Conservation (phyloP, 2,797 vertebrate genomes). For the Calcarius lapponicus region DNA sequence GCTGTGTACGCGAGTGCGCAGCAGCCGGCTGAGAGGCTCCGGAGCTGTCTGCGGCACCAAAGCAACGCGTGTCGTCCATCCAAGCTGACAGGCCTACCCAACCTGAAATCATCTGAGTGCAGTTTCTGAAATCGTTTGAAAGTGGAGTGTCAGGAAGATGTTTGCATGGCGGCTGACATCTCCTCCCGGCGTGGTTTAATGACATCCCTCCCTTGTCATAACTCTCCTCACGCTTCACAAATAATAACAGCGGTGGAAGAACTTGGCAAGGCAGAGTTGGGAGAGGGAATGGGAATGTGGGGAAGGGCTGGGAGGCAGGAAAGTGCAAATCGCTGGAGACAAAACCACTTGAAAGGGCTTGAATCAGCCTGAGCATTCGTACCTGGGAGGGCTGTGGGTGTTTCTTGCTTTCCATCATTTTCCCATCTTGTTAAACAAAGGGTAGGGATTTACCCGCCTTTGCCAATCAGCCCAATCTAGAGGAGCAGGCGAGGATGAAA, state of each 20-base stretch:
- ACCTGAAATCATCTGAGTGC: slow-evolving; percentile 76
- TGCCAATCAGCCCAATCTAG: not conserved
- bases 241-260: slow-evolving; percentile 43
- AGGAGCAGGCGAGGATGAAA: not conserved
- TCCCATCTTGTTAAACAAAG: slow-evolving; percentile 14
- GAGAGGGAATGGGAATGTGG: not conserved
- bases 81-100: slow-evolving; percentile 72
- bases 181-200: slow-evolving; percentile 73
- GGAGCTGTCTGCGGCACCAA: slow-evolving; percentile 46
- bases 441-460: not conserved
- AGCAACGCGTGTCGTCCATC: slow-evolving; percentile 46
- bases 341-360: slow-evolving; percentile 30
- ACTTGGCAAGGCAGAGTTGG: slow-evolving; percentile 19
- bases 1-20: not conserved
- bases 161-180: slow-evolving; percentile 71
- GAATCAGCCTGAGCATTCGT: not conserved
- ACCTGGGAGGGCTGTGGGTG: not conserved
- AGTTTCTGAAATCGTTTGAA: slow-evolving; percentile 72
- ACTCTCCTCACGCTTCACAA: slow-evolving; percentile 66
- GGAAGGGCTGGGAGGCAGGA: not conserved
- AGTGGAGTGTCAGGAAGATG: slow-evolving; percentile 76
- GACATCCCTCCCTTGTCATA: slow-evolving; percentile 68
- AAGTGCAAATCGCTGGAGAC: slow-evolving; percentile 1
- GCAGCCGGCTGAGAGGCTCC: slow-evolving; percentile 11
- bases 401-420: not conserved